phyloP scores from a whole-genome alignment of 64 coral and sea anemone species.

The Hydrozoanthus tunicans region DNA sequence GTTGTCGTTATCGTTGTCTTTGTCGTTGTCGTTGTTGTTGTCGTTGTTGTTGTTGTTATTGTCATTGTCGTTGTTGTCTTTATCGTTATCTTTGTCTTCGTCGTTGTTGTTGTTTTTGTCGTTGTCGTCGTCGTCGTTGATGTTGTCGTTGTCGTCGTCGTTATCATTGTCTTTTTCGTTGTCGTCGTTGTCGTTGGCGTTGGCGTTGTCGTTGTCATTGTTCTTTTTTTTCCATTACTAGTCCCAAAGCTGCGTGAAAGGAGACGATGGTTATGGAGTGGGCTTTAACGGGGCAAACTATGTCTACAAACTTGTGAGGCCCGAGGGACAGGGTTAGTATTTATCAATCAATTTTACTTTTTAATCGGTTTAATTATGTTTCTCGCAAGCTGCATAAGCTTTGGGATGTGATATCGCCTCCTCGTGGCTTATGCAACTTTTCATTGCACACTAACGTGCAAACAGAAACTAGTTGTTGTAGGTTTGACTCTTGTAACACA shows the following conservation, averaged over 20 bases:
- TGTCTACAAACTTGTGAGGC: background rate
- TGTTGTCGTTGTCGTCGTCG: background rate
- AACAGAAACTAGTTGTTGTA: no score
- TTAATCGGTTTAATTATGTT: no score
- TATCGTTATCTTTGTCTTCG: background rate
- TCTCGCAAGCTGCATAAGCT: no score
- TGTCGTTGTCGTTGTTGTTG: background rate
- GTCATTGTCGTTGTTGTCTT: background rate
- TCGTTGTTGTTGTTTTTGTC: background rate
- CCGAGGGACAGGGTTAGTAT: background rate
- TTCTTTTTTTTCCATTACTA: background rate
- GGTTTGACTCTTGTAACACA: no score
- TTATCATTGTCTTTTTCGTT: background rate
- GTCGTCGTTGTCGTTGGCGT: background rate
- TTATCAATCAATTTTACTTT: background rate
- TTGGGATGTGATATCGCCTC: no score
- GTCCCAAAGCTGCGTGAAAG: background rate
- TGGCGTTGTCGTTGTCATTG: background rate
- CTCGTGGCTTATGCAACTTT: no score
- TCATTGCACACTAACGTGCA: no score
- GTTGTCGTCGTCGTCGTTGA: background rate
- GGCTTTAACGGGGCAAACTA: background rate
- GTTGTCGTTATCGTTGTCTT: no score
- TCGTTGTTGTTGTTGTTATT: background rate
- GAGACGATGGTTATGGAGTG: conserved; percentile 7